Percentiles rank a stretch among this genome's conserved stretches.
phyloP scores from a whole-genome alignment of 2,113 vertebrate species.

The Leptosomus discolor region DNA sequence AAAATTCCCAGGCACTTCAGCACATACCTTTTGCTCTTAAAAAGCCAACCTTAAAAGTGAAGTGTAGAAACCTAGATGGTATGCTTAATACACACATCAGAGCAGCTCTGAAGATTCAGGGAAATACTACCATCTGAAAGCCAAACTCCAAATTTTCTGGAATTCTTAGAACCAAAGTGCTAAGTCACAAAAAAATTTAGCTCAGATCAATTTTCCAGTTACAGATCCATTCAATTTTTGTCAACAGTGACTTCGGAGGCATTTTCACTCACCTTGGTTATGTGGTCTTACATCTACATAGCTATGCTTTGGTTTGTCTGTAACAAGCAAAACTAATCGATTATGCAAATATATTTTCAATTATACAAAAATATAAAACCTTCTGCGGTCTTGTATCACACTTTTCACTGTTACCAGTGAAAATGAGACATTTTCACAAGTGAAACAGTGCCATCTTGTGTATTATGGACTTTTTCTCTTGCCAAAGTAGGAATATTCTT shows the following conservation, averaged over 20 bases:
- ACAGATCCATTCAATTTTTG: neutral
- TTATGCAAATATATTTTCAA: neutral
- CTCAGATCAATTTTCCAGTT: neutral
- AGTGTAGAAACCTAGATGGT: neutral
- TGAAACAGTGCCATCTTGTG: slow-evolving; percentile 60
- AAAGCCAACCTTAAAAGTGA: neutral
- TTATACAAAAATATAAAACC: neutral
- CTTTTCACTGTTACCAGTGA: slow-evolving; percentile 4
- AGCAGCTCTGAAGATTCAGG: neutral
- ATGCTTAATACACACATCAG: neutral
- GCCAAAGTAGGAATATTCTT: neutral
- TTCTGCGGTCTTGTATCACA: neutral
- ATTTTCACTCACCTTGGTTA: neutral
- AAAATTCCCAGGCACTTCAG: neutral
- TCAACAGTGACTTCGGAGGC: neutral
- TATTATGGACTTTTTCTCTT: neutral
- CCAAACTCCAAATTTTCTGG: neutral
- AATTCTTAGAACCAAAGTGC: neutral
- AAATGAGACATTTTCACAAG: neutral
- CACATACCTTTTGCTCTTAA: neutral
- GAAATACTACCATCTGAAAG: neutral
- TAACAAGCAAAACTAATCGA: neutral
- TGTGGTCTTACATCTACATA: neutral
- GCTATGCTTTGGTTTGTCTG: neutral
- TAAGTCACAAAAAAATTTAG: neutral